A percentile compares a stretch with the other conserved stretches of the same genome.
These are phyloP conservation scores for Lagocephalus sceleratus DNA, from an alignment of 2,797 vertebrate species.

Conservation along the genomic window DNA sequence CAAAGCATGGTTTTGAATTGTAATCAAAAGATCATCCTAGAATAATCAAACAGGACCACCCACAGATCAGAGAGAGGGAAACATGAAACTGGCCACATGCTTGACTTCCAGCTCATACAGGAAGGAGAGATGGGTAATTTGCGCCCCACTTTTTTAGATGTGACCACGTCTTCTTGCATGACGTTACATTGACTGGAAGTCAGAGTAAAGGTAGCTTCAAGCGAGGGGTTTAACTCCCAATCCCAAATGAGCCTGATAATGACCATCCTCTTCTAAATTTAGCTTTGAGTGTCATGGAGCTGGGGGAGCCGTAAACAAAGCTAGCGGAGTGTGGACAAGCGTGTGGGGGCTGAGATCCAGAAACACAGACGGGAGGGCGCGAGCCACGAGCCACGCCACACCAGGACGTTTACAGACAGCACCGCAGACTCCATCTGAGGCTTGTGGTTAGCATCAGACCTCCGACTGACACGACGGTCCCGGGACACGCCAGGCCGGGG, in stretches of 20 bases:
- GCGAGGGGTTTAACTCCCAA: slow-evolving; percentile 25
- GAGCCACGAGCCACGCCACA: slow-evolving; percentile 17
- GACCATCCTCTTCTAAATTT: slow-evolving; percentile 56
- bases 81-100: slow-evolving; percentile 39
- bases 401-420: slow-evolving; percentile 32
- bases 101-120: slow-evolving; percentile 30
- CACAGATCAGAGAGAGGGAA: slow-evolving; percentile 47
- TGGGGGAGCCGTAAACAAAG: slow-evolving; percentile 58
- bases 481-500: neutral
- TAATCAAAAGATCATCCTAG: slow-evolving; percentile 64
- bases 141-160: slow-evolving; percentile 14
- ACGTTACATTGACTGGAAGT: neutral
- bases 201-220: slow-evolving; percentile 35
- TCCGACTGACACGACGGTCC: slow-evolving; percentile 35
- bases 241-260: slow-evolving; percentile 69
- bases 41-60: slow-evolving; percentile 68
- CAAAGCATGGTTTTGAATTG: slow-evolving; percentile 52
- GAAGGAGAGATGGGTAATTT: slow-evolving; percentile 1
- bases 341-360: slow-evolving; percentile 37
- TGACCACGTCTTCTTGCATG: slow-evolving; percentile 5
- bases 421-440: slow-evolving; percentile 28
- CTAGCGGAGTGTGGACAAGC: slow-evolving; percentile 59
- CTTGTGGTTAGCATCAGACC: slow-evolving; percentile 39
- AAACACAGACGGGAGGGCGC: slow-evolving; percentile 9
- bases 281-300: slow-evolving; percentile 27